phyloP scores from a whole-genome alignment of 1,140 invertebrate species.

The Drosophila sulfurigaster region DNA sequence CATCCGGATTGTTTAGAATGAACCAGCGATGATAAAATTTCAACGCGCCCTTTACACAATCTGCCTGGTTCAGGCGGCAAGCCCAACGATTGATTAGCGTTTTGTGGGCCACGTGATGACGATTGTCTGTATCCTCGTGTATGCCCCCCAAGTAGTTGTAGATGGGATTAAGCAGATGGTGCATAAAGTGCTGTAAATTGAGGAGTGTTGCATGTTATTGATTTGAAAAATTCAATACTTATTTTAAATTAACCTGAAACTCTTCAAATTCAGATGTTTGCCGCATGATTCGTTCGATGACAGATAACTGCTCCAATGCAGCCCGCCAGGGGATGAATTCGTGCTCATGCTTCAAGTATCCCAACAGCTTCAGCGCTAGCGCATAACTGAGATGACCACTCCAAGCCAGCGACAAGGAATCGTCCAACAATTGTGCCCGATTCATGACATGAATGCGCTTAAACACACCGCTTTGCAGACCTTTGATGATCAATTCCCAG shows the following conservation, averaged over 20 bases:
- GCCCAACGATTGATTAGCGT: conserved; percentile 86
- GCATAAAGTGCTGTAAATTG: conserved; percentile 86
- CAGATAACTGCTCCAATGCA: conserved; percentile 86
- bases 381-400: conserved; percentile 88
- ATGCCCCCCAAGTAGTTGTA: conserved; percentile 86
- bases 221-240: neutral
- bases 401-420: conserved; percentile 90
- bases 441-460: conserved; percentile 88
- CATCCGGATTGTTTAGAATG: conserved; percentile 86
- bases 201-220: neutral
- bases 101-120: conserved; percentile 86
- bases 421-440: conserved; percentile 92
- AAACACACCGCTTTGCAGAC: conserved; percentile 86
- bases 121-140: conserved; percentile 75
- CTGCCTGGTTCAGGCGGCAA: conserved; percentile 87
- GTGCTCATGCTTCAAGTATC: conserved; percentile 88
- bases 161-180: conserved; percentile 86
- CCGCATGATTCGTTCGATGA: conserved; percentile 86
- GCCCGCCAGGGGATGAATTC: conserved; percentile 89
- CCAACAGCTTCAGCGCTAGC: conserved; percentile 86
- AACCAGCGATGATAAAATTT: conserved; percentile 87
- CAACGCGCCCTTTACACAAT: conserved; percentile 87
- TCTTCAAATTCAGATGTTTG: conserved; percentile 85
- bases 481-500: conserved; percentile 88
- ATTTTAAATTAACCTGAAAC: conserved; percentile 84